Base-by-base conservation (phyloP, 2,113 vertebrate genomes). In the Epinephelus moara region DNA sequence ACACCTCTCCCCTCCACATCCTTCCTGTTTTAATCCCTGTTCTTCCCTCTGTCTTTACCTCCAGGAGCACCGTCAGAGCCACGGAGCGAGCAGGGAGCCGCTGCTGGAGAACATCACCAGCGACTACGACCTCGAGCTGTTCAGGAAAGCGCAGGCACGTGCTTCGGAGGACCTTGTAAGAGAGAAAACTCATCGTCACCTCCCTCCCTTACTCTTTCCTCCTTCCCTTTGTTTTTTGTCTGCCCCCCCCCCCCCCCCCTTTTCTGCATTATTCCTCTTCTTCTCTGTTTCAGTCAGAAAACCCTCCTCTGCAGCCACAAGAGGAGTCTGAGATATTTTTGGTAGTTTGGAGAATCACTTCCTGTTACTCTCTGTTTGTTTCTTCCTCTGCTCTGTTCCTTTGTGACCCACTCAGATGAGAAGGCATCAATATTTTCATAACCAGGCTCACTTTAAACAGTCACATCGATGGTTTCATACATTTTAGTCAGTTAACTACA, bases 21-120 rank as follows among this genome's bases (percentile, higher is more conserved):
- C 11, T 10, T 45, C 3, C 8, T 2, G 3, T 60, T 55, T 9
- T 42, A 4, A 19, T 23, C 4, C 17, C 9, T 21, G 21, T 2
- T 18, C 15, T 15, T 8, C 2, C 8, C 5, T 9, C 0, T 50
- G 15, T 50, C 3, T 50, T 5, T 50, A 4, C 25, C 1, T 0
- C 10, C 91, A 99, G 98, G 98, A 99, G 53, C 97, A 98, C 91
- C 95, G 96, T 6, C 97, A 98, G 76, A 97, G 94, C 69, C 97
- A 98, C 4, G 97, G 97, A 60, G 96, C 92, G 33, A 97, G 95
- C n/a, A 92, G 97, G 79, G 98, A 99, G 77, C 98, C 98, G 14
- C 96, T 99, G 2, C 92, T 99, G 88, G 98, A 99, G 93, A 99
- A 99, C 95, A 97, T 99, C 95, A 99, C 98, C 14, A 99, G 98